A percentile compares a stretch with the other conserved stretches of the same genome.
Conservation (phyloP, 2,888 invertebrate genomes). For the Acheta domesticus region DNA sequence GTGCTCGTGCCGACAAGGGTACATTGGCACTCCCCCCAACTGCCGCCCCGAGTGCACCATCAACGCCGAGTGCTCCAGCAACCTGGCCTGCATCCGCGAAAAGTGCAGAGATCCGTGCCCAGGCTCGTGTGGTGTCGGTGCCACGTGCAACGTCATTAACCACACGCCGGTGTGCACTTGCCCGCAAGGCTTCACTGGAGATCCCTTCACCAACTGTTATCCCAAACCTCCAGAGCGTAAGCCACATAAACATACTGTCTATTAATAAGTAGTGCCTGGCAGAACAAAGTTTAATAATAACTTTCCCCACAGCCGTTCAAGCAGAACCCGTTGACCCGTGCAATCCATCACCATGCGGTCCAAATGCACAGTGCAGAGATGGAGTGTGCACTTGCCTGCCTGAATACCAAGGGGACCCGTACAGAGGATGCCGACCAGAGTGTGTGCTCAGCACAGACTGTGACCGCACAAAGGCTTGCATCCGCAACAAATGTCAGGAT, state of each 20-base stretch:
- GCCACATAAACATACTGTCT: conserved; percentile 31
- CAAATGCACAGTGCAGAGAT: conserved; percentile 59
- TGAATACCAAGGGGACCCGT: conserved; percentile 49
- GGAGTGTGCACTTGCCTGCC: conserved; percentile 53
- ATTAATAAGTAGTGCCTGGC: no score
- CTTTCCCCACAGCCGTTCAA: not conserved
- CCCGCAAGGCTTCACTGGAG: conserved; percentile 66
- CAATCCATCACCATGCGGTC: conserved; percentile 67
- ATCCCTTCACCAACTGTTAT: conserved; percentile 70
- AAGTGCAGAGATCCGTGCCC: conserved; percentile 74
- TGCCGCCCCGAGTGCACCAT: conserved; percentile 70
- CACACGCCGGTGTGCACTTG: conserved; percentile 77
- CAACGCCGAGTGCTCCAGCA: conserved; percentile 69
- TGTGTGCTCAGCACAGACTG: conserved; percentile 72
- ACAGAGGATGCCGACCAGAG: conserved; percentile 57
- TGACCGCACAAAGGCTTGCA: conserved; percentile 64
- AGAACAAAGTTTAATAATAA: not conserved
- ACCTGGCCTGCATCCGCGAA: conserved; percentile 69
- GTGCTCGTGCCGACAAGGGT: conserved; percentile 47
- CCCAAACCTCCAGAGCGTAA: conserved; percentile 57
- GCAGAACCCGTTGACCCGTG: conserved; percentile 57
- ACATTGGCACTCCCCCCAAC: conserved; percentile 51
- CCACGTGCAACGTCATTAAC: conserved; percentile 68
- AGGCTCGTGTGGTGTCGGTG: conserved; percentile 71
- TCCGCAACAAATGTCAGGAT: conserved; percentile 65